These are phyloP conservation scores for Tholera decimalis DNA, from an alignment of 2,888 invertebrate genomes.

Conservation along the genomic window DNA sequence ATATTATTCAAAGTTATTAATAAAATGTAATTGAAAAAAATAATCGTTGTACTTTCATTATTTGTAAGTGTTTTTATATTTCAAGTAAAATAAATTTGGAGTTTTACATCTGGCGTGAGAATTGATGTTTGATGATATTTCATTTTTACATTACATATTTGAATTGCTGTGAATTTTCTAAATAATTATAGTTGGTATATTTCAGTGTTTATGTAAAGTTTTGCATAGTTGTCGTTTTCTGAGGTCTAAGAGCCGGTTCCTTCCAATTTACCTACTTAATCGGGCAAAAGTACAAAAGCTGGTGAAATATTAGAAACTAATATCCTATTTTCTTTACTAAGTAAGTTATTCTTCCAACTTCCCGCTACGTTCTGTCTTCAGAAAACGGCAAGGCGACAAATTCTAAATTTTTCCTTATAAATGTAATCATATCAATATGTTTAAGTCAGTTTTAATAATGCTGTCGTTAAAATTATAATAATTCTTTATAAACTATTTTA, in stretches of 20 bases:
- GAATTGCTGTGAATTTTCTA: conserved; percentile 58
- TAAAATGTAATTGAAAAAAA: conserved; percentile 46
- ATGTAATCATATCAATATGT: conserved; percentile 85
- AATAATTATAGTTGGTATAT: conserved; percentile 51
- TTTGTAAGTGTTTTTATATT: conserved; percentile 64
- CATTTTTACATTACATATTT: conserved; percentile 50
- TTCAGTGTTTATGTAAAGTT: conserved; percentile 47
- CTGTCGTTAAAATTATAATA: conserved; percentile 59
- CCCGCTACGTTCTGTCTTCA: conserved; percentile 20
- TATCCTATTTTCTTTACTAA: neutral
- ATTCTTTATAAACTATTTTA: conserved; percentile 69
- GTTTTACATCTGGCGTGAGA: conserved; percentile 59
- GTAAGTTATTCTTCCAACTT: neutral
- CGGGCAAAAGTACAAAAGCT: no score
- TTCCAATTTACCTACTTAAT: neutral
- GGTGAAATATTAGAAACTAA: no score
- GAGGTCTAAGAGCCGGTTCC: conserved; percentile 1
- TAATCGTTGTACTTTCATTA: conserved; percentile 59
- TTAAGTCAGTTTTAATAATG: conserved; percentile 72
- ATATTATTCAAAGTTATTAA: conserved; percentile 50
- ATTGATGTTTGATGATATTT: conserved; percentile 43
- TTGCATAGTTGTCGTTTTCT: conserved; percentile 30
- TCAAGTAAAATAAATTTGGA: conserved; percentile 45
- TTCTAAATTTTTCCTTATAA: conserved; percentile 71
- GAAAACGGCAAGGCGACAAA: conserved; percentile 47